Evolutionary conservation across 1,140 invertebrate genomes (phyloP), one percentile per base, ranked within the genome.

Genomic region (Platyscapa corneri): DNA sequence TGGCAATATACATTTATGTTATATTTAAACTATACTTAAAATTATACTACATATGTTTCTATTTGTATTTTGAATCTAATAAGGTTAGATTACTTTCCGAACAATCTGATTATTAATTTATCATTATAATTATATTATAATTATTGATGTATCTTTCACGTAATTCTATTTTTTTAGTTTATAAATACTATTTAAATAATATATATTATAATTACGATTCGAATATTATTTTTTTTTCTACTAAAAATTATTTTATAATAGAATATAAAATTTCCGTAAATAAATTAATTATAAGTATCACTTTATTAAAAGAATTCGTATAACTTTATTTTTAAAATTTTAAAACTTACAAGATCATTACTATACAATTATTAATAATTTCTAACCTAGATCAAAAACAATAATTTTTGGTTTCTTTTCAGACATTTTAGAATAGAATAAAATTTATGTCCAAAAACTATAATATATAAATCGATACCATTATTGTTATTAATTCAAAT

Each of bases 321-420:
- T n/a, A 39, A 65, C 1, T 27, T 60, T 32, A 46, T 3, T 46
- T 83, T 46, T 7, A 46, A 46, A 46, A 46, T 7, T 12, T 46
- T 5, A 46, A 46, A 46, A 46, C 5, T 5, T 46, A 46, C 42
- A 46, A 12, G 42, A 46, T 46, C 5, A 46, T 46, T n/a, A n/a
- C 18, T 42, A 64, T 82, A 16, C 86, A 30, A 77, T 3, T 65
- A 67, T 77, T 46, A 18, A 27, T 39, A 53, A 65, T 72, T 53
- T 83, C 86, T 90, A 92, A 95, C 94, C 94, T 90, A 95, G 92
- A 91, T 95, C 94, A 89, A 95, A 95, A 34, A 94, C 94, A 30
- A 95, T 90, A 53, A 95, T 76, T 92, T 93, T 94, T 10, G 93
- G 93, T 88, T 92, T 93, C 37, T 83, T 87, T 18, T 77, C 77